Conservation (phyloP, 1,140 invertebrate species). For the Propsilocerus akamusi region DNA sequence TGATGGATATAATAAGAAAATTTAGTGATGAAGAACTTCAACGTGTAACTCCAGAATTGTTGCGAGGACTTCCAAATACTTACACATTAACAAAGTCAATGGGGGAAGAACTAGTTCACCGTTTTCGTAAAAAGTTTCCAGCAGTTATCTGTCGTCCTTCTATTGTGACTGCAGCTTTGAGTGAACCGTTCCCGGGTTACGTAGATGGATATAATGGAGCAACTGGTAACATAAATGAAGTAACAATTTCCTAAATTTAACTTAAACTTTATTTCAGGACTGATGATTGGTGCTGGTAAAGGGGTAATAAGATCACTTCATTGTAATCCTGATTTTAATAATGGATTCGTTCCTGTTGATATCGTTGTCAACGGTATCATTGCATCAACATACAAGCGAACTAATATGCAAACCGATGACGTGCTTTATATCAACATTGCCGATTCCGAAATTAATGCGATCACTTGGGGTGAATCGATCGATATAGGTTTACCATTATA, state of each 20-base stretch:
- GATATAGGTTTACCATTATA: too few species aligned
- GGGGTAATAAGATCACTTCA: constrained; percentile 51
- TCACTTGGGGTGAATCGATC: too few species aligned
- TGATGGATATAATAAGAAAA: background rate
- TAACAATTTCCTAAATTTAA: too few species aligned
- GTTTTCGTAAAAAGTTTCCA: background rate
- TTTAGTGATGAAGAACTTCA: background rate
- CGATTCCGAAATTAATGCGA: background rate
- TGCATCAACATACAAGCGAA: constrained; percentile 28
- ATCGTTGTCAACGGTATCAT: constrained; percentile 56
- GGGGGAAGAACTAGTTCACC: background rate
- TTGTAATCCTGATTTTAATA: constrained; percentile 33
- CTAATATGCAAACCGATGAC: background rate
- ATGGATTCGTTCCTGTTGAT: constrained; percentile 62
- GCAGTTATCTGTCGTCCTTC: background rate
- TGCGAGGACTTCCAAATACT: background rate
- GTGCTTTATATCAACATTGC: background rate
- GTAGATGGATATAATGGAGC: constrained; percentile 62
- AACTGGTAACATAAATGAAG: too few species aligned
- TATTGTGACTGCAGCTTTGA: constrained; percentile 32
- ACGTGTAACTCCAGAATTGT: background rate
- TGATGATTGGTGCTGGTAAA: constrained; percentile 43
- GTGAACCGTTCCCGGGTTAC: constrained; percentile 52
- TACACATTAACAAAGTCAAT: background rate
- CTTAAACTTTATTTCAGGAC: too few species aligned